Conservation (phyloP, 2,888 invertebrate genomes). For the Heliconius sara region DNA sequence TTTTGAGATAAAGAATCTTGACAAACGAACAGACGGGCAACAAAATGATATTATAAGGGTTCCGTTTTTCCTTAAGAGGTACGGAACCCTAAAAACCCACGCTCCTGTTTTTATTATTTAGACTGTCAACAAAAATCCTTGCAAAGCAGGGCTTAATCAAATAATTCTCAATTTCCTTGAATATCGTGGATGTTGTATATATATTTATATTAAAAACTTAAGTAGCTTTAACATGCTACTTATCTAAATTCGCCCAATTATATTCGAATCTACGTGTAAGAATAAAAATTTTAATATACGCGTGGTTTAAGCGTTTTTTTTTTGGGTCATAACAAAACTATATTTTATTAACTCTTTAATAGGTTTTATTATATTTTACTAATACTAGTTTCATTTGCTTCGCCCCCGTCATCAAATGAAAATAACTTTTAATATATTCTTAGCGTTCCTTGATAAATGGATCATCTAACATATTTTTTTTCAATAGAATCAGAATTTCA, state of each 20-base stretch:
- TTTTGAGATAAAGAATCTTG: too few species aligned
- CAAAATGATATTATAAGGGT: too few species aligned
- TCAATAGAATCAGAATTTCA: too few species aligned
- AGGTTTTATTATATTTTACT: too few species aligned
- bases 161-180: neutral
- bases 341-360: neutral
- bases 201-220: neutral
- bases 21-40: too few species aligned
- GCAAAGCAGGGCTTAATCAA: neutral
- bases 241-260: neutral
- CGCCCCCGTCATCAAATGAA: too few species aligned
- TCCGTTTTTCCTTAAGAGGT: too few species aligned
- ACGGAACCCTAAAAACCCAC: neutral
- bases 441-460: too few species aligned
- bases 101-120: neutral
- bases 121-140: neutral
- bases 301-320: neutral
- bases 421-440: too few species aligned
- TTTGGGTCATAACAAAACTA: conserved; percentile 1
- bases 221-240: neutral
- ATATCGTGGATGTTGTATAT: neutral
- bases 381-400: too few species aligned
- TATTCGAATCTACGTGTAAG: too few species aligned
- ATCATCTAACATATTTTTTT: too few species aligned
- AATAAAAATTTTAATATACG: neutral